phyloP scores from a whole-genome alignment of 2,888 invertebrate species.

The Lycaena phlaeas region DNA sequence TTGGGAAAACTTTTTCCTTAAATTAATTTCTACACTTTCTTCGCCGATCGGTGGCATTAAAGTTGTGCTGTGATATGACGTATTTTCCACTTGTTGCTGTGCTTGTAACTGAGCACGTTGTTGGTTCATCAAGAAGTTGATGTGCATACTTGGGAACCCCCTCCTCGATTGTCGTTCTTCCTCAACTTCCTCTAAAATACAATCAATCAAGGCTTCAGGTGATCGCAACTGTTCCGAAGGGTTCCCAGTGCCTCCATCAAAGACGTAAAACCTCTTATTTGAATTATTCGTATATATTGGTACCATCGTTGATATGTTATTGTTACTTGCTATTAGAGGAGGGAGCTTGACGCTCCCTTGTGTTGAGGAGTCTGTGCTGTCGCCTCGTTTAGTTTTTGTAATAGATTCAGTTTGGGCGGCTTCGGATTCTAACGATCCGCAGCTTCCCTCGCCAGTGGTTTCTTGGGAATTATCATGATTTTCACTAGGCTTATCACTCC shows the following conservation, averaged over 20 bases:
- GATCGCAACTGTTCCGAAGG: conserved; percentile 56
- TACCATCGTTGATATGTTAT: conserved; percentile 56
- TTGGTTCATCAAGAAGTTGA: conserved; percentile 57
- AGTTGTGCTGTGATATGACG: conserved; percentile 45
- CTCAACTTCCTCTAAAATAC: conserved; percentile 62
- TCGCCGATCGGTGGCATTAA: conserved; percentile 71
- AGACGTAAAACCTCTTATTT: conserved; percentile 62
- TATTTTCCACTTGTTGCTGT: conserved; percentile 40
- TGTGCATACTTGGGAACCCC: conserved; percentile 66
- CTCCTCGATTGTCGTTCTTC: conserved; percentile 59
- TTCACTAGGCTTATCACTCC: conserved; percentile 43
- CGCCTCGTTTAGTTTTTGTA: conserved; percentile 48
- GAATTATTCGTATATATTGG: conserved; percentile 55
- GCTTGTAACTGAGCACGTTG: conserved; percentile 48
- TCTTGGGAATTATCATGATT: conserved; percentile 50
- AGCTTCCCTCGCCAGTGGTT: conserved; percentile 60
- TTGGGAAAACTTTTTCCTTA: conserved; percentile 70
- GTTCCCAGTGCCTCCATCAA: conserved; percentile 54
- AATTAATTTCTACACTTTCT: conserved; percentile 66
- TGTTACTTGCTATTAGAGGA: conserved; percentile 45
- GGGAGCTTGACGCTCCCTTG: conserved; percentile 68
- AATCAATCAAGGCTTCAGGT: conserved; percentile 62
- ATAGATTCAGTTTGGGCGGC: conserved; percentile 51
- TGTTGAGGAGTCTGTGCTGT: conserved; percentile 61
- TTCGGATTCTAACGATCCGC: conserved; percentile 62